Base-by-base conservation (phyloP, 23 tunicate species). In the Styela plicata region DNA sequence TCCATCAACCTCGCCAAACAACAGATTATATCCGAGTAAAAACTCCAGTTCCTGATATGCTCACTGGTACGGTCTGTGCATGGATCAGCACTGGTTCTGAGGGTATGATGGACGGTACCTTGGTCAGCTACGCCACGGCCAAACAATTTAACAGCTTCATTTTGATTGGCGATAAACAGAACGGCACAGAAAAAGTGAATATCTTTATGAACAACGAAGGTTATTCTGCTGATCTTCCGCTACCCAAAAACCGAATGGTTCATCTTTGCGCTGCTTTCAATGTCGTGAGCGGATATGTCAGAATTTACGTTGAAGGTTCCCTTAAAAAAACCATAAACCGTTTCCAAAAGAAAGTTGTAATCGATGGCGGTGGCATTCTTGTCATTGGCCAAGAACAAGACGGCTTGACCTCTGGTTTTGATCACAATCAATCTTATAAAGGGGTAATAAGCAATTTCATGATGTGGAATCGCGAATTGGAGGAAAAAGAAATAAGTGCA, bases 301-400 rank as follows among this genome's bases (percentile, higher is more conserved):
- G 27, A 1, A 35, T 73, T 31, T 73, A n/a, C 78, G 22, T 73
- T 31, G 78, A 33, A 16, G 78, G 78, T 0, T 28, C 32, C 20
- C 78, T 73, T 21, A 27, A 34, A 10, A 24, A 33, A 1, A 35
- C 71, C 71, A 1, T 73, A n/a, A 20, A 19, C n/a, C 30, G 32
- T n/a, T 34, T 34, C 22, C 30, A 32, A 1, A 73, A 73, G 26
- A 35, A 33, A 35, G 32, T 33, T 34, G 52, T 34, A 17, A 35
- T 73, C 0, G 57, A 73, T 22, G 78, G 52, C 0, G 78, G 78
- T 24, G 78, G 78, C 16, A 63, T 73, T 73, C 32, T 73, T 35
- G 27, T 73, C n/a, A 24, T 73, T 19, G 78, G 78, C 0, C 78
- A 73, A 73, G 78, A 73, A 63, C 78, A 73, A 2, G 78, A 73